Conservation (phyloP, 2,113 vertebrate genomes). For the Petaurus breviceps region DNA sequence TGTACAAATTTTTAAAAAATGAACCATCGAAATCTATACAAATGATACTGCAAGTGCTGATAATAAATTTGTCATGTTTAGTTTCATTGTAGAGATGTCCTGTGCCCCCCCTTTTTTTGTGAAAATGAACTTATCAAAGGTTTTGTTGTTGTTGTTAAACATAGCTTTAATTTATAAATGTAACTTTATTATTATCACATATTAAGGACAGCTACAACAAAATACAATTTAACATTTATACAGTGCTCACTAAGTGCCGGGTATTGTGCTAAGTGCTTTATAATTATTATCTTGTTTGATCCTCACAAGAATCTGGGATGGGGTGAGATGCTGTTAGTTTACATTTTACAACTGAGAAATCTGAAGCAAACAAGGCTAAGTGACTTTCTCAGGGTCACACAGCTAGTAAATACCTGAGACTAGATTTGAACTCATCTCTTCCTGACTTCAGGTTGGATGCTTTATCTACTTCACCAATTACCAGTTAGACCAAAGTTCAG, state of each 20-base stretch:
- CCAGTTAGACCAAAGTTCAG: background rate
- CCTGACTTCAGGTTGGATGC: background rate
- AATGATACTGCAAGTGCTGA: slow-evolving; percentile 4
- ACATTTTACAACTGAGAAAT: background rate
- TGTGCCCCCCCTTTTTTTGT: background rate
- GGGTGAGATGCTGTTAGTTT: background rate
- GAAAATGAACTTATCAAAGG: slow-evolving; percentile 28
- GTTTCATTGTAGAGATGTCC: slow-evolving; percentile 8
- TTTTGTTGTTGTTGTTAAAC: slow-evolving; percentile 38
- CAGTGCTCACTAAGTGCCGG: background rate
- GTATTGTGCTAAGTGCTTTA: background rate
- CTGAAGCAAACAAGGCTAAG: background rate
- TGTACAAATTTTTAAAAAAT: background rate
- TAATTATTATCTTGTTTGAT: background rate
- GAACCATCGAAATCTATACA: background rate
- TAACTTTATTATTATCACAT: background rate
- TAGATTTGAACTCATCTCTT: background rate
- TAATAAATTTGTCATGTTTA: slow-evolving; percentile 32
- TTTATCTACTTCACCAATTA: background rate
- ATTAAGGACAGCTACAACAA: background rate
- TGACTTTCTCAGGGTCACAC: background rate
- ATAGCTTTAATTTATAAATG: background rate
- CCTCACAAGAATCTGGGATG: background rate
- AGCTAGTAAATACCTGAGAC: background rate
- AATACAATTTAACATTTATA: background rate